phyloP scores from a whole-genome alignment of 1,140 invertebrate species.

The Andrena cerasifolii region DNA sequence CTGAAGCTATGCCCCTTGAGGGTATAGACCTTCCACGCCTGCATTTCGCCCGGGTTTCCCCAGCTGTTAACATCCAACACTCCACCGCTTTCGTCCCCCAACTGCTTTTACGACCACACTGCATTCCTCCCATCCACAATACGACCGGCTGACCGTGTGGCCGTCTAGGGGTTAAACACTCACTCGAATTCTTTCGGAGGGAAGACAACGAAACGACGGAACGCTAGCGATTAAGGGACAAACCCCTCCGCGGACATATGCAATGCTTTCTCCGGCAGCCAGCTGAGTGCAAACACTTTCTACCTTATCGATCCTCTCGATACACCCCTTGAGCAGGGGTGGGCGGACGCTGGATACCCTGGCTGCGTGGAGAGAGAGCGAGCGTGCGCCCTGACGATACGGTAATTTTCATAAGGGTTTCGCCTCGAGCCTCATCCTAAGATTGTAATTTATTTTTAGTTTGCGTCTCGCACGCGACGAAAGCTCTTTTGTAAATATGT shows the following conservation, averaged over 20 bases:
- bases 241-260: constrained; percentile 14
- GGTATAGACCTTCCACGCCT: too few species aligned
- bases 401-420: constrained; percentile 28
- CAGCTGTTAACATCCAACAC: too few species aligned
- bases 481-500: constrained; percentile 61
- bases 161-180: constrained; percentile 22
- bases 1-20: too few species aligned
- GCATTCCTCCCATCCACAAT: too few species aligned
- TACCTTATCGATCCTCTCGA: constrained; percentile 57
- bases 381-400: background rate
- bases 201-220: background rate
- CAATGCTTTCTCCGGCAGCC: constrained; percentile 7
- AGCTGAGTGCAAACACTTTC: constrained; percentile 28
- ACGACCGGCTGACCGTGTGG: too few species aligned
- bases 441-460: constrained; percentile 36
- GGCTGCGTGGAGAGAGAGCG: background rate
- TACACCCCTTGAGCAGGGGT: constrained; percentile 20
- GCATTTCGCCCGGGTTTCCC: too few species aligned
- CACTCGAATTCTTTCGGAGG: constrained; percentile 1
- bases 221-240: constrained; percentile 3
- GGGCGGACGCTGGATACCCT: constrained; percentile 14
- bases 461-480: constrained; percentile 1
- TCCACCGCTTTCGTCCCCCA: too few species aligned
- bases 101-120: too few species aligned
- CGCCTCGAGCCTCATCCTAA: constrained; percentile 36